A percentile compares a stretch with the other conserved stretches of the same genome.
phyloP scores from a whole-genome alignment of 92 coral and sea anemone species.

The Phymanthus crucifer region DNA sequence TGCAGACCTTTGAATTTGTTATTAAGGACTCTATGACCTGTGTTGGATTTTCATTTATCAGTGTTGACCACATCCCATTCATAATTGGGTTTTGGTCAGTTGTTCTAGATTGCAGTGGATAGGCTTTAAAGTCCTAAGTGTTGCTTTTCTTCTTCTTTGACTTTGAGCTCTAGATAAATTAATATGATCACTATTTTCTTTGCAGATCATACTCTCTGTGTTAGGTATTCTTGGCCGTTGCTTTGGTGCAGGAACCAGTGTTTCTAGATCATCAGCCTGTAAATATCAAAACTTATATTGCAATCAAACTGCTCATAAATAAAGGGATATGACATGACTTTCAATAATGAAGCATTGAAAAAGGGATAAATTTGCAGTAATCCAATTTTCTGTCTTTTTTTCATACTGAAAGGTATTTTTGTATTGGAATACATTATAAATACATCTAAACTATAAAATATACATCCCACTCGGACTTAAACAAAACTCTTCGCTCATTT shows the following conservation, averaged over 20 bases:
- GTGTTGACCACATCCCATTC: constrained; percentile 31
- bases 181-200: constrained; percentile 31
- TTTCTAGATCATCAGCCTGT: constrained; percentile 5
- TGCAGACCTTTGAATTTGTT: constrained; percentile 13
- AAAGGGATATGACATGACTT: too few species aligned
- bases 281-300: neutral
- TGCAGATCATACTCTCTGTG: neutral
- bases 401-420: too few species aligned
- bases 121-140: neutral
- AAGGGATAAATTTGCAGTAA: too few species aligned
- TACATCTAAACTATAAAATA: too few species aligned
- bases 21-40: neutral
- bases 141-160: constrained; percentile 21
- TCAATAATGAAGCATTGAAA: too few species aligned
- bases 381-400: too few species aligned
- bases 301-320: too few species aligned
- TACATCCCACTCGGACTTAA: too few species aligned
- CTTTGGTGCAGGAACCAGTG: neutral
- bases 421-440: too few species aligned
- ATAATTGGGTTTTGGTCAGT: neutral
- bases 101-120: constrained; percentile 27
- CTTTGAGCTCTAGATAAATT: constrained; percentile 29
- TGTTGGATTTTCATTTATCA: constrained; percentile 5
- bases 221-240: constrained; percentile 19
- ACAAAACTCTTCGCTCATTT: too few species aligned